Evolutionary conservation across 2,888 invertebrate genomes (phyloP), one percentile per base, ranked within the genome.

Genomic region (Dioctria linearis): DNA sequence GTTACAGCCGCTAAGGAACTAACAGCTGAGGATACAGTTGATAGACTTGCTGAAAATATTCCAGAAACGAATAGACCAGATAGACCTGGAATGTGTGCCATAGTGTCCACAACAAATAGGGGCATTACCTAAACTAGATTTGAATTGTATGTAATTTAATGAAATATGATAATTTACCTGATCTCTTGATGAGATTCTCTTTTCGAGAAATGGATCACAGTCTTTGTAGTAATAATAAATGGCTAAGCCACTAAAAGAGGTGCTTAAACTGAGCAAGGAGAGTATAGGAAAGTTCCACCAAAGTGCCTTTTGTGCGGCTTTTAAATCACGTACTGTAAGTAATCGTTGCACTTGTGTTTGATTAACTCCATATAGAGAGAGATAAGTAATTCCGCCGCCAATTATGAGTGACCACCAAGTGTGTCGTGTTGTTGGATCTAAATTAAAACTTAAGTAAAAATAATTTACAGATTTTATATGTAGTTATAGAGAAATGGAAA

Each of bases 1-100:
- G 96, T 95, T 11, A 98, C 96, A 0, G 98, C 97, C 0, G 98
- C 94, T 67, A 98, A 90, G 1, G 97, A 96, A 86, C 97, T 98
- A 81, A 98, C 92, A 2, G 96, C 94, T 0, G 98, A 96, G 0
- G 97, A 98, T 81, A 98, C 94, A 0, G 97, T 97, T 65, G 97
- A 97, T 8, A 98, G 90, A 0, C 97, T 95, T 0, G 96, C 98
- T 84, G 96, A 96, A 87, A 98, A 97, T 82, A 98, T 94, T 3
- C 97, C 95, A 4, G 97, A 95, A 0, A 97, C 94, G 86, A 98
- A 97, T 39, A 98, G 90, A 0, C 98, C 98, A 0, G 96, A 93
- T 37, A 98, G 86, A 0, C 97, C 98, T 0, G 95, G 95, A 75
- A 92, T 88, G 71, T 91, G 86, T 0, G 91, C 90, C 93, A 97